A percentile compares a stretch with the other conserved stretches of the same genome.
phyloP scores from a whole-genome alignment of 2,113 vertebrate species.

The Daphoenositta chrysoptera region DNA sequence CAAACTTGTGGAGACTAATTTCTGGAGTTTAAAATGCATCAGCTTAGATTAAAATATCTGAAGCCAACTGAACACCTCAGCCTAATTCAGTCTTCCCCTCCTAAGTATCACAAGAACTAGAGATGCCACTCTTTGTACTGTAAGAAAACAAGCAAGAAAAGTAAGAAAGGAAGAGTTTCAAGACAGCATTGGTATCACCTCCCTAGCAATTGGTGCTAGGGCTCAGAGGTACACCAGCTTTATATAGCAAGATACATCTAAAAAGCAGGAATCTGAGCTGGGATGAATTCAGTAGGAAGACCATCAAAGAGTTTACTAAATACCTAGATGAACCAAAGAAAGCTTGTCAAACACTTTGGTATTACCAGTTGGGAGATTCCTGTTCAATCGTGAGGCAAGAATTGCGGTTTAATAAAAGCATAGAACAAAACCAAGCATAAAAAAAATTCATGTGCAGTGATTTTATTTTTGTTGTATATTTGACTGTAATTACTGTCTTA shows the following conservation, averaged over 20 bases:
- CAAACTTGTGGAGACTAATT: neutral
- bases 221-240: neutral
- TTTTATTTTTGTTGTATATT: constrained; percentile 65
- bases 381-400: neutral
- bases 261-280: neutral
- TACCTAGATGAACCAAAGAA: neutral
- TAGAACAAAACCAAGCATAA: constrained; percentile 38
- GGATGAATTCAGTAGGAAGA: neutral
- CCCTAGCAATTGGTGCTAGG: neutral
- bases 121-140: neutral
- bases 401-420: constrained; percentile 9
- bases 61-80: neutral
- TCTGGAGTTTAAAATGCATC: neutral
- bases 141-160: neutral
- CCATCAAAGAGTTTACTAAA: neutral
- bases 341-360: neutral
- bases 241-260: neutral
- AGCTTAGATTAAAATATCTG: neutral
- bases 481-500: constrained; percentile 59
- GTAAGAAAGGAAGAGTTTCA: neutral
- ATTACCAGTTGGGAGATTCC: neutral
- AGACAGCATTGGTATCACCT: neutral
- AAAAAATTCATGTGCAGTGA: constrained; percentile 31
- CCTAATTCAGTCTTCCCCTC: neutral
- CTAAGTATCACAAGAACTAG: neutral